Percentiles rank a stretch among this genome's conserved stretches.
These are phyloP conservation scores for Chitala chitala DNA, from an alignment of 2,113 vertebrate genomes.

Conservation along the genomic window DNA sequence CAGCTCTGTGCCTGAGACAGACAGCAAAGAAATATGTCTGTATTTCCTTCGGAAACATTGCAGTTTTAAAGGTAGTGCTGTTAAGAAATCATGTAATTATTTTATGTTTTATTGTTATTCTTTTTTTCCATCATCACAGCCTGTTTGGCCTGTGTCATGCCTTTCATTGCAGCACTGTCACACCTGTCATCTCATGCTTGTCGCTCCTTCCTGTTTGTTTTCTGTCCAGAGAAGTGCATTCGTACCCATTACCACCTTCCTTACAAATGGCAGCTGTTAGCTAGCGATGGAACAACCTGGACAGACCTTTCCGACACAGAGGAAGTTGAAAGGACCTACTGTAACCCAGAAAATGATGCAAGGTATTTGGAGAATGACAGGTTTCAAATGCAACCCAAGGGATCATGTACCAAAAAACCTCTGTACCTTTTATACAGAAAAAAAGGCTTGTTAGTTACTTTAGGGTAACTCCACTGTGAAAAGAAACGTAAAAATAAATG, in stretches of 20 bases:
- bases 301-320: conserved; percentile 65
- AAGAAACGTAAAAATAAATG: too few relatives aligned
- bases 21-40: conserved; percentile 79
- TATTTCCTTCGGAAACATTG: conserved; percentile 71
- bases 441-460: too few relatives aligned
- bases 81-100: too few relatives aligned
- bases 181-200: neutral
- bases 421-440: too few relatives aligned
- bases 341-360: conserved; percentile 60
- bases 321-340: conserved; percentile 73
- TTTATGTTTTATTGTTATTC: too few relatives aligned
- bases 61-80: conserved; percentile 79
- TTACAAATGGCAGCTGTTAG: conserved; percentile 77
- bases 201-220: neutral
- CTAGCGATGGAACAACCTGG: conserved; percentile 55
- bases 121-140: too few relatives aligned
- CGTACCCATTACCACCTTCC: conserved; percentile 77
- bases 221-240: conserved; percentile 65
- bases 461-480: too few relatives aligned
- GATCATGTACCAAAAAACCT: too few relatives aligned
- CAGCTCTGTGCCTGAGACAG: conserved; percentile 44
- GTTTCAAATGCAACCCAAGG: neutral
- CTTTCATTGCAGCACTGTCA: neutral
- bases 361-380: conserved; percentile 34
- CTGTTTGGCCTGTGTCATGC: too few relatives aligned